A percentile compares a stretch with the other conserved stretches of the same genome.
phyloP scores from a whole-genome alignment of 1,140 invertebrate species.

The Leptinotarsa lineolata region DNA sequence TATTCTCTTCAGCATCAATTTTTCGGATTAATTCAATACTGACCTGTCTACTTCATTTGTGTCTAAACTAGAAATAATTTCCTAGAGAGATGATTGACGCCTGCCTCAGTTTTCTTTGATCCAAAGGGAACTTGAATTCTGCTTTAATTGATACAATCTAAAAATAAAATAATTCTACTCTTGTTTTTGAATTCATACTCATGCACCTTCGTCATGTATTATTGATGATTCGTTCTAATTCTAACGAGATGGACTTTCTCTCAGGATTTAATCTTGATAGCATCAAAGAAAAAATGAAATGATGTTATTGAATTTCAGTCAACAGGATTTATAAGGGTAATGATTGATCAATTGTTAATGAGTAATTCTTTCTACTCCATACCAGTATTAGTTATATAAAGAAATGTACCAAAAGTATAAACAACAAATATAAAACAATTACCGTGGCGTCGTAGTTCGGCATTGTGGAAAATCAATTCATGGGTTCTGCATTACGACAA shows the following conservation, averaged over 20 bases:
- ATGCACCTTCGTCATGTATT: constrained; percentile 12
- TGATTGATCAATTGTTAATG: too few relatives aligned
- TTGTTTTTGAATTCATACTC: constrained; percentile 22
- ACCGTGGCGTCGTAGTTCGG: too few relatives aligned
- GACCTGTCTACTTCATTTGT: neutral
- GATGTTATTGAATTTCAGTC: neutral
- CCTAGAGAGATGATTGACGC: constrained; percentile 45
- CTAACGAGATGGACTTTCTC: constrained; percentile 24
- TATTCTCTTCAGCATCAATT: too few relatives aligned
- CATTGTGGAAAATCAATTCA: too few relatives aligned
- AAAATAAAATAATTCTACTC: constrained; percentile 22
- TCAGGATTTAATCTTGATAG: neutral
- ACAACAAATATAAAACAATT: too few relatives aligned
- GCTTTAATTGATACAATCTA: constrained; percentile 41
- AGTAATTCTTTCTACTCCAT: too few relatives aligned
- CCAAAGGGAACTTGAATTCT: constrained; percentile 42
- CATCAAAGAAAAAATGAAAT: neutral
- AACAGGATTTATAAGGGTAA: too few relatives aligned
- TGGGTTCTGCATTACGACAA: too few relatives aligned
- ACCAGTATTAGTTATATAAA: too few relatives aligned
- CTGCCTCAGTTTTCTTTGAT: constrained; percentile 41
- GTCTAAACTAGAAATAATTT: constrained; percentile 44
- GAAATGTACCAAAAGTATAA: too few relatives aligned
- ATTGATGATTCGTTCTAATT: constrained; percentile 34
- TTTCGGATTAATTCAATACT: too few relatives aligned